phyloP scores from a whole-genome alignment of 2,797 vertebrate species.

The Pantherophis alleghaniensis region DNA sequence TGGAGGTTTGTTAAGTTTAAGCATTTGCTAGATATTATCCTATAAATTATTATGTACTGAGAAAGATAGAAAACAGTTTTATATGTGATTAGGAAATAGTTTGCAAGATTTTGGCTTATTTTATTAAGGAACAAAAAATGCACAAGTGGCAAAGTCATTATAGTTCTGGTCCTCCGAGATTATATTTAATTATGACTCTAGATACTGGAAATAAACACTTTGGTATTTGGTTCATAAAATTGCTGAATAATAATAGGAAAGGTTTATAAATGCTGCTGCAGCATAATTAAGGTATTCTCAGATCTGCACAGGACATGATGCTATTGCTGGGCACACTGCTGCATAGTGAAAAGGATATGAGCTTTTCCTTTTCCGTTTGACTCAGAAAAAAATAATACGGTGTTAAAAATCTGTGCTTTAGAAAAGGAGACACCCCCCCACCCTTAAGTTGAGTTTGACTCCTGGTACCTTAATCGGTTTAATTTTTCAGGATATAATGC shows the following conservation, averaged over 20 bases:
- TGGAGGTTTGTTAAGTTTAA: slow-evolving; percentile 10
- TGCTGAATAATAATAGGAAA: background rate
- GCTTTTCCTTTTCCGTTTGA: slow-evolving; percentile 48
- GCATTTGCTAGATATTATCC: background rate
- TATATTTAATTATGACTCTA: background rate
- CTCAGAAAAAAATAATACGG: slow-evolving; percentile 26
- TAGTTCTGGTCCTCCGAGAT: background rate
- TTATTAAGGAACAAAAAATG: slow-evolving; percentile 20
- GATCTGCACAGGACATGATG: slow-evolving; percentile 13
- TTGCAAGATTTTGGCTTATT: background rate
- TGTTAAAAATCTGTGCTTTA: background rate
- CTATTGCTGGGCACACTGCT: slow-evolving; percentile 6
- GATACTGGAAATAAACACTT: background rate
- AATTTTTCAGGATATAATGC: background rate
- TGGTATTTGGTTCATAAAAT: background rate
- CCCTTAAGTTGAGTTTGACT: background rate
- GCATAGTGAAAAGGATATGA: slow-evolving; percentile 34
- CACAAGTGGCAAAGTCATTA: slow-evolving; percentile 17
- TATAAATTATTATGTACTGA: background rate
- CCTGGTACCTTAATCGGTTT: background rate
- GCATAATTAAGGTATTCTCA: background rate
- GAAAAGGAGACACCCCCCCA: background rate
- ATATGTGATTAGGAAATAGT: background rate
- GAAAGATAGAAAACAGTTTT: slow-evolving; percentile 3
- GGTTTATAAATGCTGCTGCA: background rate